Conservation (phyloP, 2,113 vertebrate species). For the Caranx melampygus region DNA sequence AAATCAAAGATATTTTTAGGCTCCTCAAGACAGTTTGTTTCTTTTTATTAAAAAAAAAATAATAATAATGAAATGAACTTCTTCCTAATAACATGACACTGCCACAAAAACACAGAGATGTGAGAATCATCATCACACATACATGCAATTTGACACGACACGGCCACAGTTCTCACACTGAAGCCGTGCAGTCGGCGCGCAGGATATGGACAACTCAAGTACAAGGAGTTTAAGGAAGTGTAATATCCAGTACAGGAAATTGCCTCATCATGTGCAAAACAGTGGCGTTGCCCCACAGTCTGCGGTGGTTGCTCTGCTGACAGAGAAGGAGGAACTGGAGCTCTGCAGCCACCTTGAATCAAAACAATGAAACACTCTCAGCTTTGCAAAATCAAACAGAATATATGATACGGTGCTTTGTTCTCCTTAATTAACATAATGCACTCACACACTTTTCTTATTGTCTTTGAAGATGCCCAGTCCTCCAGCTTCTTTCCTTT, state of each 20-base stretch:
- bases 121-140: too few species aligned
- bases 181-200: not conserved
- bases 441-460: not conserved
- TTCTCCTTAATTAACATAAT: not conserved
- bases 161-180: too few species aligned
- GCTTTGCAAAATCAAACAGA: too few species aligned
- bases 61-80: too few species aligned
- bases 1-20: too few species aligned
- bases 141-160: too few species aligned
- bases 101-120: too few species aligned
- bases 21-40: too few species aligned
- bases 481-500: not conserved
- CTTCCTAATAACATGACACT: too few species aligned
- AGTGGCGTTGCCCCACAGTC: not conserved
- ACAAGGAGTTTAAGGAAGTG: constrained; percentile 46
- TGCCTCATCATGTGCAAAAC: constrained; percentile 39
- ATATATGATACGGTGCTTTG: too few species aligned
- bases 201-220: constrained; percentile 29
- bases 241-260: constrained; percentile 57
- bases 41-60: too few species aligned
- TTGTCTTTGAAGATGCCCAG: not conserved
- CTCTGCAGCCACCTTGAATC: not conserved
- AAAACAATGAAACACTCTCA: too few species aligned
- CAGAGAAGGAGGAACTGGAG: not conserved
- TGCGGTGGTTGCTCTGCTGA: not conserved